These are phyloP conservation scores for Paralvinella palmiformis DNA, from an alignment of 1,140 invertebrate genomes.

Conservation along the genomic window DNA sequence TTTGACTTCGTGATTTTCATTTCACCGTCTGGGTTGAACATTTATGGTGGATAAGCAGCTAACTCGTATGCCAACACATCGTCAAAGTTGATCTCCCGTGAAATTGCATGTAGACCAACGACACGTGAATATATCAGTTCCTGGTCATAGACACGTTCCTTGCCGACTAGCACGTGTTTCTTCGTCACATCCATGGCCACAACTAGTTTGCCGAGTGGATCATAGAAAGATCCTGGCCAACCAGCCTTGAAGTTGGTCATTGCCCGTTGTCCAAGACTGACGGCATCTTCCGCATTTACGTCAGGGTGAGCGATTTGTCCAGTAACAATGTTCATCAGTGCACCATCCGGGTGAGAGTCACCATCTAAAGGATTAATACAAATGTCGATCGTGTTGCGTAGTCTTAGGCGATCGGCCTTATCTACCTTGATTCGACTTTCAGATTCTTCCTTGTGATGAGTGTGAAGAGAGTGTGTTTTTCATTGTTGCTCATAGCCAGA, in stretches of 20 bases:
- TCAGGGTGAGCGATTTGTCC: slow-evolving; percentile 5
- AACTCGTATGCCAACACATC: slow-evolving; percentile 1
- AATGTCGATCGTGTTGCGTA: slow-evolving; percentile 1
- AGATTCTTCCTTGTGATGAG: no score
- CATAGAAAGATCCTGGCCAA: not conserved
- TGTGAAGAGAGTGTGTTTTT: no score
- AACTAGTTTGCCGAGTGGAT: no score
- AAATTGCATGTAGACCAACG: slow-evolving; percentile 5
- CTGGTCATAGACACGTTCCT: no score
- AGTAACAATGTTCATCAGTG: slow-evolving; percentile 5
- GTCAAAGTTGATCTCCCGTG: slow-evolving; percentile 1
- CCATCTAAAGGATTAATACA: not conserved
- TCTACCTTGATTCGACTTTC: no score
- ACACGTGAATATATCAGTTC: not conserved
- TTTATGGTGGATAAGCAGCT: not conserved
- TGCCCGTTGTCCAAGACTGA: not conserved
- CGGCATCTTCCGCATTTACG: slow-evolving; percentile 1
- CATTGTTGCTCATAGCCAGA: no score
- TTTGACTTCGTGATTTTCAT: not conserved
- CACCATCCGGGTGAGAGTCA: not conserved
- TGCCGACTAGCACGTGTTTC: not conserved
- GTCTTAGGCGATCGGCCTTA: not conserved
- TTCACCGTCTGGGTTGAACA: not conserved
- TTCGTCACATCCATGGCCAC: not conserved
- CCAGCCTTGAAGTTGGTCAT: not conserved